Evolutionary conservation across 2,113 vertebrate genomes (phyloP).

Genomic region (Setophaga coronata): DNA sequence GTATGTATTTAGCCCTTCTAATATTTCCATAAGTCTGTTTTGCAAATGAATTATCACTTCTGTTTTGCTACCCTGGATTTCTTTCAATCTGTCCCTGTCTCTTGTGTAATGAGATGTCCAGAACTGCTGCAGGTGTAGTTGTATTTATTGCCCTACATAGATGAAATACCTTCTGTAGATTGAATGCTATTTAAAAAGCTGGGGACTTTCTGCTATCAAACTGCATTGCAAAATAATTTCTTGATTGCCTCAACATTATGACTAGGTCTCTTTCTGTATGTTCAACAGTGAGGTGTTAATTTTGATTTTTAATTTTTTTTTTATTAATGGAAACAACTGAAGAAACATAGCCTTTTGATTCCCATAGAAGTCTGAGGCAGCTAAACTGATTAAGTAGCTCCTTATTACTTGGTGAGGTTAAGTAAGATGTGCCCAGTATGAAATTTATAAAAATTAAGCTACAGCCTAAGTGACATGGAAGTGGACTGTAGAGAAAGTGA

Average conservation of each 20-base stretch:
- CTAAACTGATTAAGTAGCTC: neutral
- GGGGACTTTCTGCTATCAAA: neutral
- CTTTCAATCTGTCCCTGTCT: neutral
- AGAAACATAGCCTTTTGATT: neutral
- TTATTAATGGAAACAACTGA: neutral
- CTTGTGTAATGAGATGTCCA: conserved; percentile 6
- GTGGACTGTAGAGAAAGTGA: neutral
- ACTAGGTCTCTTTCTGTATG: neutral
- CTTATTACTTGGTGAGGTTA: neutral
- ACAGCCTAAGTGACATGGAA: neutral
- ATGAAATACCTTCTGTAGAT: neutral
- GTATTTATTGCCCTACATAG: neutral
- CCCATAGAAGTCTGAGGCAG: neutral
- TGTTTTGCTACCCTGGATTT: neutral
- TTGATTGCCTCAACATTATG: neutral
- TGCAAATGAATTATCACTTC: neutral
- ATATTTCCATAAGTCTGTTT: neutral
- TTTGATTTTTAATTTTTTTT: neutral
- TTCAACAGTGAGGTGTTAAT: neutral
- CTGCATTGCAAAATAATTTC: neutral
- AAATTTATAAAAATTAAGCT: neutral
- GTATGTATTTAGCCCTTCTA: neutral
- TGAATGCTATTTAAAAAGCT: neutral
- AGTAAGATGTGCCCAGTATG: neutral
- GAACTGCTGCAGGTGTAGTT: neutral